Percentiles rank a stretch among this genome's conserved stretches.
phyloP scores from a whole-genome alignment of 2,888 invertebrate species.

The Calliopum simillimum region DNA sequence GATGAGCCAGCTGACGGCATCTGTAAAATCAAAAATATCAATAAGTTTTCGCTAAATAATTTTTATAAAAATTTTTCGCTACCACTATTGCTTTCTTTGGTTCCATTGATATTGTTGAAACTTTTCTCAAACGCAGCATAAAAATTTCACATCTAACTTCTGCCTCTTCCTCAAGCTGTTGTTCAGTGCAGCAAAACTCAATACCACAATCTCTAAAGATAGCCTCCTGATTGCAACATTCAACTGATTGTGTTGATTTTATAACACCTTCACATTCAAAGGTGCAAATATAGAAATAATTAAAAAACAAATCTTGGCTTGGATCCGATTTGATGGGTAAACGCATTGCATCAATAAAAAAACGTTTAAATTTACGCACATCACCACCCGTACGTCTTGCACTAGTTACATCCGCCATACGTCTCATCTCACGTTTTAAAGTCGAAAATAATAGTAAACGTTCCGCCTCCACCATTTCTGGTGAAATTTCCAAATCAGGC shows the following conservation, averaged over 20 bases:
- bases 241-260: slow-evolving; percentile 63
- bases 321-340: slow-evolving; percentile 58
- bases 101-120: slow-evolving; percentile 56
- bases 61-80: not conserved
- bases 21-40: not conserved
- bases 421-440: slow-evolving; percentile 47
- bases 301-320: slow-evolving; percentile 63
- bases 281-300: slow-evolving; percentile 65
- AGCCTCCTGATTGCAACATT: slow-evolving; percentile 57
- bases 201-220: slow-evolving; percentile 62
- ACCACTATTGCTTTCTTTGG: slow-evolving; percentile 34
- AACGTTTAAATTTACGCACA: slow-evolving; percentile 36
- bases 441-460: slow-evolving; percentile 67
- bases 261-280: slow-evolving; percentile 61
- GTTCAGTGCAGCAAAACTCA: slow-evolving; percentile 57
- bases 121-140: slow-evolving; percentile 66
- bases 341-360: slow-evolving; percentile 57
- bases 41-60: slow-evolving; percentile 35
- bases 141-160: slow-evolving; percentile 68
- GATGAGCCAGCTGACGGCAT: slow-evolving; percentile 27
- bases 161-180: slow-evolving; percentile 52
- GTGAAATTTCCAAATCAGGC: slow-evolving; percentile 68
- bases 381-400: not conserved
- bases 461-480: slow-evolving; percentile 70
- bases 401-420: not conserved